Evolutionary conservation across 2,797 vertebrate species (phyloP).

Genomic region (Syncerus caffer): DNA sequence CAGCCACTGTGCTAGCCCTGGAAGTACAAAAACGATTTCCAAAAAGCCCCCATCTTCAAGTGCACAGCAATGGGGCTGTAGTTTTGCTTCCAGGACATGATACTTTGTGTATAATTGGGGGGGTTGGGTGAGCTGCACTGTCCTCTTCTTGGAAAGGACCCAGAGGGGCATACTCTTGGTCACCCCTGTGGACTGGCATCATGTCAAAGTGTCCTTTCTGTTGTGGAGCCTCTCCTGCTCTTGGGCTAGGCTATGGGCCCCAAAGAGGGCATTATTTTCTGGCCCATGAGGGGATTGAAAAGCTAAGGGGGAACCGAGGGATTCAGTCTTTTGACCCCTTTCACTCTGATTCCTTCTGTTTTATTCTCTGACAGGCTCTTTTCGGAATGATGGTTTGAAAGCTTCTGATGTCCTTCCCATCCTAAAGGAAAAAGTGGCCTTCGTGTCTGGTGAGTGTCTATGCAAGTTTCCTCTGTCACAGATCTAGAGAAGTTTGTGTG

Average conservation of each 20-base stretch:
- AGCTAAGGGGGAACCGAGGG: slow-evolving; percentile 49
- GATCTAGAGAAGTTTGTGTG: background rate
- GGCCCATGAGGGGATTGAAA: background rate
- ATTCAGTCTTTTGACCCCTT: background rate
- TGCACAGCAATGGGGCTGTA: background rate
- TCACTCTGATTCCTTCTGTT: slow-evolving; percentile 40
- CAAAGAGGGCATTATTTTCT: background rate
- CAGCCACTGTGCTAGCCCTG: background rate
- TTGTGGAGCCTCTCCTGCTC: background rate
- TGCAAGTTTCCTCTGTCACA: background rate
- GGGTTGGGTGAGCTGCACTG: background rate
- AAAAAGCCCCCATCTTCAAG: background rate
- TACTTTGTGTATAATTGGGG: background rate
- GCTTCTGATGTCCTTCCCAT: slow-evolving; percentile 95
- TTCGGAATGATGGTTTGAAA: slow-evolving; percentile 95
- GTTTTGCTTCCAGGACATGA: background rate
- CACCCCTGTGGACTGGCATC: background rate
- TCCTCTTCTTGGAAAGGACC: background rate
- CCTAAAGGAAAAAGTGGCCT: slow-evolving; percentile 98
- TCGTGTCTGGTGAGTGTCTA: slow-evolving; percentile 92
- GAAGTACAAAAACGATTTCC: background rate
- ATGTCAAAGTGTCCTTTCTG: background rate
- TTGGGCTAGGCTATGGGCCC: background rate
- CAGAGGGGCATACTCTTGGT: background rate
- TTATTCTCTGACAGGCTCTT: slow-evolving; percentile 88